phyloP scores from a whole-genome alignment of 2,113 vertebrate species.

The Hemichromis elongatus region DNA sequence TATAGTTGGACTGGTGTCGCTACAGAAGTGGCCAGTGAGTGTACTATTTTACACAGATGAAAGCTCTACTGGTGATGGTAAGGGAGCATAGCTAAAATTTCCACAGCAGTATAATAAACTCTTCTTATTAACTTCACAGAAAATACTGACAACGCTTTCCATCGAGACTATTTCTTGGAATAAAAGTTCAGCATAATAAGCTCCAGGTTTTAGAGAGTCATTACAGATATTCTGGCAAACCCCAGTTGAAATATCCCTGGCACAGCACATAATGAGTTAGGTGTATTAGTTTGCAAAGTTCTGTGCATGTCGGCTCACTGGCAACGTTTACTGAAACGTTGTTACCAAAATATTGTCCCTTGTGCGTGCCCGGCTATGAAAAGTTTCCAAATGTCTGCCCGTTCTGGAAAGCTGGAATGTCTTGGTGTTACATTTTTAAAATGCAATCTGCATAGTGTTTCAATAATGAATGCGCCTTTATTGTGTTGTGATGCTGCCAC shows the following conservation, averaged over 20 bases:
- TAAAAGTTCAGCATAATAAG: not conserved
- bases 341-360: not conserved
- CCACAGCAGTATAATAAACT: not conserved
- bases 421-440: not conserved
- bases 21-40: not conserved
- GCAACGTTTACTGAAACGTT: not conserved
- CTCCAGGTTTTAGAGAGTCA: not conserved
- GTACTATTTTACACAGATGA: not conserved
- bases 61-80: not conserved
- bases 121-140: not conserved
- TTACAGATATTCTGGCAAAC: not conserved
- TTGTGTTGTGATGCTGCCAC: not conserved
- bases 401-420: not conserved
- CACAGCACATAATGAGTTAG: not conserved
- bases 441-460: not conserved
- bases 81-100: not conserved
- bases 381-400: not conserved
- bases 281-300: not conserved
- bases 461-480: not conserved
- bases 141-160: not conserved
- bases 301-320: not conserved
- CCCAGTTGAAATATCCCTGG: not conserved
- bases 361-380: not conserved
- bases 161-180: not conserved
- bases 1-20: too few relatives aligned